Percentiles rank a stretch among this genome's conserved stretches.
phyloP scores from a whole-genome alignment of 2,797 vertebrate species.

The Anisognathus igniventris region DNA sequence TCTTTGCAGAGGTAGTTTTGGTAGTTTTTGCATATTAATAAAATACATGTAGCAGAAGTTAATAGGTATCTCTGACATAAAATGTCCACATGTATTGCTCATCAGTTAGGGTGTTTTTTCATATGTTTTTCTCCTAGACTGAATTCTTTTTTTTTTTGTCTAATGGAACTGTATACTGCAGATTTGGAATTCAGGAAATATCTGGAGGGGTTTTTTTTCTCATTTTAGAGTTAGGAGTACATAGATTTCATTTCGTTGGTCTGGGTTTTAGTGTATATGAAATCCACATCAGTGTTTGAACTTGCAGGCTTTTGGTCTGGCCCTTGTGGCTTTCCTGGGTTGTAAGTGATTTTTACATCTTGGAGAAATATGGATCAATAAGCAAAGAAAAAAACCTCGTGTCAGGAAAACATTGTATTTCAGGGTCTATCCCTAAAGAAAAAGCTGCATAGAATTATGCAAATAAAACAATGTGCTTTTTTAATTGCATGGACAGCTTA shows the following conservation, averaged over 20 bases:
- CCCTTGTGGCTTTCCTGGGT: not conserved
- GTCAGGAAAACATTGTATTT: not conserved
- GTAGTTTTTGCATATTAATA: not conserved
- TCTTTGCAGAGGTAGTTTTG: not conserved
- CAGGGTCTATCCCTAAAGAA: not conserved
- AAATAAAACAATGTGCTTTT: not conserved
- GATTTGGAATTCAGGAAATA: not conserved
- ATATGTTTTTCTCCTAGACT: not conserved
- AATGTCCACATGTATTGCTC: not conserved
- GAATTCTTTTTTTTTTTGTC: not conserved
- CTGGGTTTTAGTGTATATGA: fast-evolving
- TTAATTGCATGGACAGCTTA: not conserved
- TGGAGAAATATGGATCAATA: not conserved
- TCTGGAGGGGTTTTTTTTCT: not conserved
- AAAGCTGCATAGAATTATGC: not conserved
- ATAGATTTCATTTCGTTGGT: not conserved
- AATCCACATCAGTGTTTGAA: not conserved
- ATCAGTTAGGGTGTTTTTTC: not conserved
- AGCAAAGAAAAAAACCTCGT: not conserved
- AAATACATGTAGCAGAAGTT: not conserved
- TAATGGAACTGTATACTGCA: not conserved
- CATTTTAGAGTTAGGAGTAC: not conserved
- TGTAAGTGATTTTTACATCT: not conserved
- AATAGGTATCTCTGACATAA: not conserved
- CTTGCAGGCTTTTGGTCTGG: not conserved